These are phyloP conservation scores for Schizaphis graminum DNA, from an alignment of 2,888 invertebrate genomes.

Conservation along the genomic window DNA sequence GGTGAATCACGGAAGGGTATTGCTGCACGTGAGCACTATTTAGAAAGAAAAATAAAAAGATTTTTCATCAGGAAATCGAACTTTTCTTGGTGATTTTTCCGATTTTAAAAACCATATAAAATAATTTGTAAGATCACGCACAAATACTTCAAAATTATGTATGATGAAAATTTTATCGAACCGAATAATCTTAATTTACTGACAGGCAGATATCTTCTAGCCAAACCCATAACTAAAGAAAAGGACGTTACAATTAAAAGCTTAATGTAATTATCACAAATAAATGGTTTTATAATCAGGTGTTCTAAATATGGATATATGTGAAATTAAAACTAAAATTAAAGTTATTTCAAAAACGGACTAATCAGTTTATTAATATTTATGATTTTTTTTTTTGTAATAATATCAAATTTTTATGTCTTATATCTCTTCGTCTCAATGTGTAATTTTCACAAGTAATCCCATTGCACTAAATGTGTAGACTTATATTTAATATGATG, in stretches of 20 bases:
- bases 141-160: conserved; percentile 8
- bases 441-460: neutral
- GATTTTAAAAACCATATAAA: neutral
- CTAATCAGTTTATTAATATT: too few species aligned
- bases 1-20: neutral
- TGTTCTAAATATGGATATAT: neutral
- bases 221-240: neutral
- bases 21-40: neutral
- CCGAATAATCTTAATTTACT: too few species aligned
- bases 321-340: neutral
- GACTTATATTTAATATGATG: neutral
- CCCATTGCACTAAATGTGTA: neutral
- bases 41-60: neutral
- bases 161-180: conserved; percentile 34
- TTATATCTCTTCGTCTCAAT: neutral
- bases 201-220: too few species aligned
- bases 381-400: too few species aligned
- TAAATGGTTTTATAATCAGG: neutral
- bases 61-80: neutral
- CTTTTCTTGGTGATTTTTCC: neutral
- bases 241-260: neutral
- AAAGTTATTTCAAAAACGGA: neutral
- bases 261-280: neutral
- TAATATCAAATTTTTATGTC: neutral
- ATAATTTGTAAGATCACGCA: neutral